A percentile compares a stretch with the other conserved stretches of the same genome.
Evolutionary conservation across 2,888 invertebrate genomes (phyloP).

Genomic region (Drosophila picticornis): DNA sequence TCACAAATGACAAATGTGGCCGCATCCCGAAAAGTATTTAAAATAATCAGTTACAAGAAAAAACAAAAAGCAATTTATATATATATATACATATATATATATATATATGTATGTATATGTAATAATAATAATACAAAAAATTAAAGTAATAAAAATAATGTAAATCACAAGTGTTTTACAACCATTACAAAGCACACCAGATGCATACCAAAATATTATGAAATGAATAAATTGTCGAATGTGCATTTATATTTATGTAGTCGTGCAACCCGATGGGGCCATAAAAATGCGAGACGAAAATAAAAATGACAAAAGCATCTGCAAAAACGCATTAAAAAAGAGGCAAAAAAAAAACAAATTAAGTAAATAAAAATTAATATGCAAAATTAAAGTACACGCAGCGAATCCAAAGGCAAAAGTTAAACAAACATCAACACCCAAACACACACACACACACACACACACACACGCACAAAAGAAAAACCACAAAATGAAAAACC

Average conservation of each 20-base stretch:
- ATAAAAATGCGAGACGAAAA: conserved; percentile 11
- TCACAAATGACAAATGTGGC: conserved; percentile 67
- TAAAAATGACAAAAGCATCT: conserved; percentile 4
- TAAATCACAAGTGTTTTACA: conserved; percentile 28
- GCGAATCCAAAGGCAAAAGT: conserved; percentile 19
- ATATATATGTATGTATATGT: too few species aligned
- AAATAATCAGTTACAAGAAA: conserved; percentile 55
- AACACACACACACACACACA: conserved; percentile 3
- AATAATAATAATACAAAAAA: conserved; percentile 9
- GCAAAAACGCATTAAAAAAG: conserved; percentile 12
- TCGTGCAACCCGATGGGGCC: conserved; percentile 18
- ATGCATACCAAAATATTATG: conserved; percentile 29
- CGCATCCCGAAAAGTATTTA: conserved; percentile 37
- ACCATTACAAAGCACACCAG: conserved; percentile 1
- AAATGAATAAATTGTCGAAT: conserved; percentile 51
- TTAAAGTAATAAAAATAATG: conserved; percentile 5
- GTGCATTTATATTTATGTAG: conserved; percentile 43
- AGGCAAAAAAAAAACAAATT: conserved; percentile 10
- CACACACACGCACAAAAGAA: neutral
- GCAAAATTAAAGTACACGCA: conserved; percentile 34
- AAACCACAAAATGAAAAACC: conserved; percentile 20
- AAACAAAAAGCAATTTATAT: too few species aligned
- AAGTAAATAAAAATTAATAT: conserved; percentile 47
- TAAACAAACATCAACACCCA: conserved; percentile 35
- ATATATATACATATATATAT: too few species aligned